These are phyloP conservation scores for Emberiza fucata DNA, from an alignment of 2,113 vertebrate species.

Conservation along the genomic window DNA sequence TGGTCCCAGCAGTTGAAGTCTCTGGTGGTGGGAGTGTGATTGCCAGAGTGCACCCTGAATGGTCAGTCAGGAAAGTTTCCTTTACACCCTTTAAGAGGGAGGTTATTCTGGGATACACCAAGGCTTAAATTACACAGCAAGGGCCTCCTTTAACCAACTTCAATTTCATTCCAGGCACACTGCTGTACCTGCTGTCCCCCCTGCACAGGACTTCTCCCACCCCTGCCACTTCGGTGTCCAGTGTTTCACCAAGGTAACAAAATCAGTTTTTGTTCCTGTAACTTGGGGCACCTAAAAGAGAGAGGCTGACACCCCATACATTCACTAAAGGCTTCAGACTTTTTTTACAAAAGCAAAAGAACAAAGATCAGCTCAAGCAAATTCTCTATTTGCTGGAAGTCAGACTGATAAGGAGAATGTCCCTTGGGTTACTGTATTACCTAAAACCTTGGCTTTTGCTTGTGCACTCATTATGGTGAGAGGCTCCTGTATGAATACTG, in stretches of 20 bases:
- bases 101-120: neutral
- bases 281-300: neutral
- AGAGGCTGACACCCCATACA: neutral
- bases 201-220: neutral
- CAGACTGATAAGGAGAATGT: neutral
- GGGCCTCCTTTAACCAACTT: neutral
- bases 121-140: neutral
- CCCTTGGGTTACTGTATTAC: neutral
- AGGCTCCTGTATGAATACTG: neutral
- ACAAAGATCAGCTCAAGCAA: neutral
- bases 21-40: neutral
- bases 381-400: neutral
- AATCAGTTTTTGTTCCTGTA: neutral
- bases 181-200: neutral
- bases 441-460: neutral
- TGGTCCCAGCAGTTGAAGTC: neutral
- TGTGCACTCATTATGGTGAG: neutral
- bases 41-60: neutral
- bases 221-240: neutral
- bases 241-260: neutral
- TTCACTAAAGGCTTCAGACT: neutral
- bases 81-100: neutral
- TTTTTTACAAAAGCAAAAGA: neutral
- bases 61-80: neutral
- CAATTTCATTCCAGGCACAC: neutral